Conservation (phyloP, 2,797 vertebrate species). For the Melanotaenia nigrans region DNA sequence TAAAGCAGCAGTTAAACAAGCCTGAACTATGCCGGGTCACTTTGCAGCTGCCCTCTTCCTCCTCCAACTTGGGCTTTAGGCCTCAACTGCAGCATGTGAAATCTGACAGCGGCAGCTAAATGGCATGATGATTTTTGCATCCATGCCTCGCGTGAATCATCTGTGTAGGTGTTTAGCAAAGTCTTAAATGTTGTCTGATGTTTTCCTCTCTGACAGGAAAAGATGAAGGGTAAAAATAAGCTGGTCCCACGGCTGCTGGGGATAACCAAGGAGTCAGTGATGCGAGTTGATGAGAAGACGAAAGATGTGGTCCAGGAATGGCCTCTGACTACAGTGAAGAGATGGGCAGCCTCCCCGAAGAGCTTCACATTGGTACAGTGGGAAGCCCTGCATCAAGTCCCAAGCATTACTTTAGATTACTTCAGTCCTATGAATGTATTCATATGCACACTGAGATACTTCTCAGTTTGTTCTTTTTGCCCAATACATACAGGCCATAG, state of each 20-base stretch:
- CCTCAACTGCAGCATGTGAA: conserved; percentile 30
- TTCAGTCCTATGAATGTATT: conserved; percentile 28
- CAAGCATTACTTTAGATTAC: conserved; percentile 7
- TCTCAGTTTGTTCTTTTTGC: conserved; percentile 19
- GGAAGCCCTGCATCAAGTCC: conserved; percentile 14
- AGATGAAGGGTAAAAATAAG: conserved; percentile 99
- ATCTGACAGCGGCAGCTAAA: conserved; percentile 30
- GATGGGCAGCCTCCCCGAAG: conserved; percentile 98
- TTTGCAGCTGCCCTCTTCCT: conserved; percentile 54
- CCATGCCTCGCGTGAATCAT: conserved; percentile 64
- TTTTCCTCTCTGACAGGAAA: conserved; percentile 85
- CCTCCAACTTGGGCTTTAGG: conserved; percentile 34
- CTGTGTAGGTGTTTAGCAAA: conserved; percentile 63
- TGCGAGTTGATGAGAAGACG: conserved; percentile 98
- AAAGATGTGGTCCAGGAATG: conserved; percentile 98
- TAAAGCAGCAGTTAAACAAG: conserved; percentile 77
- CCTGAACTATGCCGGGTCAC: conserved; percentile 66
- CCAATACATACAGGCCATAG: conserved; percentile 27
- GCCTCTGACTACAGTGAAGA: conserved; percentile 97
- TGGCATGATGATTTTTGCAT: conserved; percentile 12
- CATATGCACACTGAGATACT: not conserved
- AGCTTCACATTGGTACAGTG: conserved; percentile 95
- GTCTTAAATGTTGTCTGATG: conserved; percentile 47
- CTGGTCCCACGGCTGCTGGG: conserved; percentile 95
- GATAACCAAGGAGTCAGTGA: conserved; percentile 98